Percentiles rank a stretch among this genome's conserved stretches.
Evolutionary conservation across 1,140 invertebrate genomes (phyloP).

Genomic region (Habropoda laboriosa): DNA sequence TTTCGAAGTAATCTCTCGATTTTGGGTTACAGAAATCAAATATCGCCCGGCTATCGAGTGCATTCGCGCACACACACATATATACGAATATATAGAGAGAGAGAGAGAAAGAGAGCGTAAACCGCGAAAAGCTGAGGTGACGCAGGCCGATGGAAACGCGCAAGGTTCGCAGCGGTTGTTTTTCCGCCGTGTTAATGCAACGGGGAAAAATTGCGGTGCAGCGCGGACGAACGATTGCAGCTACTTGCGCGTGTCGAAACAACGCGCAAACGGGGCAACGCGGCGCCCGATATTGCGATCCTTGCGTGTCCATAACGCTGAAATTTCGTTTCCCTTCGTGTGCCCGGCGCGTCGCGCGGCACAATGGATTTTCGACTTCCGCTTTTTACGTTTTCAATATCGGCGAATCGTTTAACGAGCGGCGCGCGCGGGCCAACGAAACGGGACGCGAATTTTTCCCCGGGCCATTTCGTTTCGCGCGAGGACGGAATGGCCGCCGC

Average conservation of each 20-base stretch:
- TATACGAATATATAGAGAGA: too few relatives aligned
- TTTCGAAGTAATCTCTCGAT: slow-evolving; percentile 33
- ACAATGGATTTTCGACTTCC: slow-evolving; percentile 45
- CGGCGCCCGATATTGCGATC: slow-evolving; percentile 30
- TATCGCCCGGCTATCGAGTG: not conserved
- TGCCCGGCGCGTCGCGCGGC: not conserved
- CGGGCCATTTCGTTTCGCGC: not conserved
- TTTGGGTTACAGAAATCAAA: slow-evolving; percentile 18
- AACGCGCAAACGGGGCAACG: not conserved
- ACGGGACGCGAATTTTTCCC: not conserved
- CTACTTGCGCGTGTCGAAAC: slow-evolving; percentile 34
- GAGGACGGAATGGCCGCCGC: not conserved
- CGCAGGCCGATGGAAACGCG: slow-evolving; percentile 16
- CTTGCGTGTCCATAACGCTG: slow-evolving; percentile 40
- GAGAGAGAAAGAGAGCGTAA: not conserved
- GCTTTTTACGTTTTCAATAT: slow-evolving; percentile 35
- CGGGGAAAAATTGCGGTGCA: slow-evolving; percentile 39
- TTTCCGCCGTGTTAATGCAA: slow-evolving; percentile 45
- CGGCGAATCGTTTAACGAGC: slow-evolving; percentile 47
- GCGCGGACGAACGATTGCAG: slow-evolving; percentile 3
- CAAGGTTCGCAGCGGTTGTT: slow-evolving; percentile 27
- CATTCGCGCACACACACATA: too few relatives aligned
- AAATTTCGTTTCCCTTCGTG: slow-evolving; percentile 61
- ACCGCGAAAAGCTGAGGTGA: slow-evolving; percentile 12
- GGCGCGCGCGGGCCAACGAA: not conserved